Base-by-base conservation (phyloP, 2,113 vertebrate species). In the Perca schrenkii region DNA sequence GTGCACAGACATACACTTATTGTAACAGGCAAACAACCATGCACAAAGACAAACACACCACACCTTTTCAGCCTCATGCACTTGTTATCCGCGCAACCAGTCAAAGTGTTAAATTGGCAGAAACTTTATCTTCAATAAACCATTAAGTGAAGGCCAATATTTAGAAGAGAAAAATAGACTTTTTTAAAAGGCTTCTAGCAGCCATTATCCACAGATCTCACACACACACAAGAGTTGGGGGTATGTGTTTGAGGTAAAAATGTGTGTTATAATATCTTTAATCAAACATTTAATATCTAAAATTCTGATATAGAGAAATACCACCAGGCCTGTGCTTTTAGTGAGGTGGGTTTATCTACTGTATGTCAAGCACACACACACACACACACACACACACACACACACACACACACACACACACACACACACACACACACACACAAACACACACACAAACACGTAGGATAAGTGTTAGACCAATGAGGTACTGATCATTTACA, bases 51-150 rank as follows among this genome's bases (percentile, higher is more conserved):
- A 69, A 11, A 56, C 93, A 94, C 91, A 94, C 92, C 94, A 50
- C 16, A 31, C 31, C 47, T 89, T 84, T 84, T 91, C 83, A 86
- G 85, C 83, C 91, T 88, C 89, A 89, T 86, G 88, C 85, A 83
- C 50, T 90, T 50, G 89, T 94, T 94, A 95, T 94, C 93, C 91
- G 90, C 94, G 91, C 91, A 94, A 95, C 65, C 63, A 46, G 62
- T 69, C 25, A 77, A 68, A n/a, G 63, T 88, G 88, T 91, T 94
- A 93, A 91, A 95, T 2, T 62, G 19, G 40, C 89, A 88, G 94
- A 77, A 73, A 82, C 74, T 85, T 94, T 96, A 96, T 96, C 95
- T 94, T 89, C 67, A 77, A 83, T 89, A 89, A 87, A 90, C 82
- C 69, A 82, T 94, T 93, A 86, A 85, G 72, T 69, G 60, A 83